Percentiles rank a stretch among this genome's conserved stretches.
Conservation (phyloP, 2,797 vertebrate genomes). For the Gadopsis bispinosus region DNA sequence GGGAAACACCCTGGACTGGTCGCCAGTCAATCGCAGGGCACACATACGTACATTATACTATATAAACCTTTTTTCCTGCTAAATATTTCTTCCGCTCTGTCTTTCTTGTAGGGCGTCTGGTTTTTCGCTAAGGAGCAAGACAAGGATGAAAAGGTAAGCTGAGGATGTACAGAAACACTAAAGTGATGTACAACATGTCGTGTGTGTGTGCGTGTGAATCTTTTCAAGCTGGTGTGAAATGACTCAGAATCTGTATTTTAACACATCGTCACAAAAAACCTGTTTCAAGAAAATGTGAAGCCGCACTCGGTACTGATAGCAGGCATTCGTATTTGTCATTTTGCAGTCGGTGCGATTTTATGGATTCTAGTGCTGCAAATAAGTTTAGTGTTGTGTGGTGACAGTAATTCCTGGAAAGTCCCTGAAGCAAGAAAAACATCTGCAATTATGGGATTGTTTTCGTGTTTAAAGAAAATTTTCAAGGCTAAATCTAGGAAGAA, state of each 20-base stretch:
- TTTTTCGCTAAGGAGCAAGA: slow-evolving; percentile 95
- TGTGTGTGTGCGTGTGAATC: slow-evolving; percentile 6
- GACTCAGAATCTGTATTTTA: neutral
- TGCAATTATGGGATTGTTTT: neutral
- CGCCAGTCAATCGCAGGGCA: too few relatives aligned
- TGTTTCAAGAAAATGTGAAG: neutral
- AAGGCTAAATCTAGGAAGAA: neutral
- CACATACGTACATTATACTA: neutral
- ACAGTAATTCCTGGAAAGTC: neutral
- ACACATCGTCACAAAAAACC: neutral
- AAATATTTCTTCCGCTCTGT: slow-evolving; percentile 33
- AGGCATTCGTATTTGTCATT: neutral
- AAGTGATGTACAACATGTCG: neutral
- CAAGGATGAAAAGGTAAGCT: slow-evolving; percentile 92
- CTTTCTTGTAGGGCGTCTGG: slow-evolving; percentile 88
- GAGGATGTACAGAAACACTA: neutral
- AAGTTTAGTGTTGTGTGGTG: neutral
- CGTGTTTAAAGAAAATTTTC: neutral
- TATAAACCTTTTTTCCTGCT: neutral
- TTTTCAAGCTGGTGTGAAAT: slow-evolving; percentile 8
- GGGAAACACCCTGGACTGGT: too few relatives aligned
- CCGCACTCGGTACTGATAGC: neutral
- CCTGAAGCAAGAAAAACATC: neutral
- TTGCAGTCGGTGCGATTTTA: neutral
- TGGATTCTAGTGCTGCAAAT: neutral